Evolutionary conservation across 2,113 vertebrate species (phyloP).

Genomic region (Argyrosomus japonicus): DNA sequence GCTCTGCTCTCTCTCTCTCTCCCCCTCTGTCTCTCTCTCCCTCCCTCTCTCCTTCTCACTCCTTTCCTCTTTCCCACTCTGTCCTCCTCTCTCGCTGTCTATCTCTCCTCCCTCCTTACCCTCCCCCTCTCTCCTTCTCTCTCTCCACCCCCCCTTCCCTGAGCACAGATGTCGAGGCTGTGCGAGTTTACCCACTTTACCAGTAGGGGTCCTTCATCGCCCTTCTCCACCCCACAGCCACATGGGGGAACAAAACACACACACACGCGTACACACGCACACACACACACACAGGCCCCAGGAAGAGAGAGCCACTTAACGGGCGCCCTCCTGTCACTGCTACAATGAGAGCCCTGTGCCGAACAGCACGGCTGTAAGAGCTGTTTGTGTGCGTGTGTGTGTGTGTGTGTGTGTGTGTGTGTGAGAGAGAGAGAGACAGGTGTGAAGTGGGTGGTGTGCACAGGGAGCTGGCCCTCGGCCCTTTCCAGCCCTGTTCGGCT

Average conservation of each 20-base stretch:
- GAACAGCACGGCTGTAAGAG: constrained; percentile 63
- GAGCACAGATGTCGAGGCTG: constrained; percentile 86
- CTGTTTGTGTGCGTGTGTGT: constrained; percentile 6
- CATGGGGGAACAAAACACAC: constrained; percentile 70
- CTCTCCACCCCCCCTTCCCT: constrained; percentile 43
- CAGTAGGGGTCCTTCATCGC: constrained; percentile 88
- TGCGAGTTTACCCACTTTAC: constrained; percentile 86
- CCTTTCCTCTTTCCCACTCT: constrained; percentile 75
- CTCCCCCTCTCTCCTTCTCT: constrained; percentile 64
- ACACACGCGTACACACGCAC: constrained; percentile 44
- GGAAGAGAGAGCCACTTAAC: constrained; percentile 81
- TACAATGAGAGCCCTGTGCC: constrained; percentile 76
- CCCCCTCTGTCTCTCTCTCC: constrained; percentile 39
- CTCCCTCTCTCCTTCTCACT: constrained; percentile 67
- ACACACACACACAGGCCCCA: constrained; percentile 64
- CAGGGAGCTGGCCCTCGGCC: constrained; percentile 71
- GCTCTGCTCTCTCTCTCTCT: constrained; percentile 73
- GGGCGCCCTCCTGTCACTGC: constrained; percentile 79
- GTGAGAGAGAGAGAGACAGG: constrained; percentile 68
- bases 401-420: constrained; percentile 35
- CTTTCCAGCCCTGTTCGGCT: constrained; percentile 59
- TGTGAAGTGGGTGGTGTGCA: constrained; percentile 74
- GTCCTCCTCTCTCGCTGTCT: constrained; percentile 65
- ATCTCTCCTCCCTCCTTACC: constrained; percentile 73
- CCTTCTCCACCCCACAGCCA: constrained; percentile 82